Evolutionary conservation across 2,797 vertebrate genomes (phyloP), one percentile per base, ranked within the genome.

Genomic region (Poecilia picta): DNA sequence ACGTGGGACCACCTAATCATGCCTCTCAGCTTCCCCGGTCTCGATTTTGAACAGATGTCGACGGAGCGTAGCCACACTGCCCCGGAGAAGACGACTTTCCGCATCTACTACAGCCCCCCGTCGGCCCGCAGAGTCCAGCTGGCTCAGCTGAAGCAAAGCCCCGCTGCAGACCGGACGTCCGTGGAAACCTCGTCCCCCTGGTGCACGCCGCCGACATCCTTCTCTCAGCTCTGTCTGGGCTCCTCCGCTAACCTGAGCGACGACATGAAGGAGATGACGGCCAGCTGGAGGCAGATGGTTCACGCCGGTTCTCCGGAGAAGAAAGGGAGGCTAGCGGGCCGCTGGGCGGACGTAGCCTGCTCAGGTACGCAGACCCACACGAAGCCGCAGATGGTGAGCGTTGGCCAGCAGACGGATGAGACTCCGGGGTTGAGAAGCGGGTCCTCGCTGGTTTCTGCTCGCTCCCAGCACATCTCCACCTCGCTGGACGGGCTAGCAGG

Each of bases 251-350:
- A 99, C 94, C 96, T 99, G 95, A 99, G 98, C 0, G 98, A 99
- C 0, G 98, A 99, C 92, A 98, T 99, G 98, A 99, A 99, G 93
- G 97, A 99, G 89, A 98, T 98, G 88, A 97, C 97, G 41, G 97
- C 97, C 82, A 94, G 96, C 1, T 96, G 97, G 92, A 96, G 96
- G 84, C 97, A 97, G 90, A 93, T 93, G 62, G 95, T 94, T 79
- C 87, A 76, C 18, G 93, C 94, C 7, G 88, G 95, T 74, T 95
- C 96, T 0, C 91, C 95, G 80, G 97, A 96, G 90, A 95, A 92
- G 80, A 96, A 95, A 68, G 83, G 83, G 31, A 96, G 95, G 55
- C 94, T 89, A 57, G 82, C 92, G 0, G 96, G 94, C 81, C 95
- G 95, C 85, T 96, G 96, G 0, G 94, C 96, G 86, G 96, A 95